Conservation (phyloP, 2,888 invertebrate species). For the Uloborus plumipes region DNA sequence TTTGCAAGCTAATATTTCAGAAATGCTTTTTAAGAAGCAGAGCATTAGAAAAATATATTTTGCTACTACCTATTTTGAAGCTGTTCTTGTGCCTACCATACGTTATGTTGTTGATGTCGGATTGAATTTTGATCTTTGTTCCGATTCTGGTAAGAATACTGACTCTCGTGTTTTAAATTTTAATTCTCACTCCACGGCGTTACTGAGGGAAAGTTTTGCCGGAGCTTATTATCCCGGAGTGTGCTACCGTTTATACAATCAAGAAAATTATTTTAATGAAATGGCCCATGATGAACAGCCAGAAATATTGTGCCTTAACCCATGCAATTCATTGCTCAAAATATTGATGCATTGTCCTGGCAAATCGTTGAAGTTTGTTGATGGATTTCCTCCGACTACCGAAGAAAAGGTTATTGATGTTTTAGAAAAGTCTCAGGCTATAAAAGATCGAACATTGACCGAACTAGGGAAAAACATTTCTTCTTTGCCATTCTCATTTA, state of each 20-base stretch:
- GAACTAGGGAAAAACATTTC: constrained; percentile 36
- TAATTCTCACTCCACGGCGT: background rate
- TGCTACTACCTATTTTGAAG: background rate
- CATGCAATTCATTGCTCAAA: constrained; percentile 44
- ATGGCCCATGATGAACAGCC: constrained; percentile 40
- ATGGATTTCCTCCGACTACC: constrained; percentile 19
- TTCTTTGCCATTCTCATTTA: constrained; percentile 33
- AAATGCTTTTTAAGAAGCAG: background rate
- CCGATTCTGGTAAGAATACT: background rate
- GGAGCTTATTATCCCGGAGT: constrained; percentile 1
- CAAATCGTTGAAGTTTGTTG: constrained; percentile 31
- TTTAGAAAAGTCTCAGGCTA: constrained; percentile 26
- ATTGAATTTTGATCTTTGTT: background rate
- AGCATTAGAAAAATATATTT: background rate
- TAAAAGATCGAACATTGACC: constrained; percentile 33
- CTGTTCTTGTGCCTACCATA: background rate
- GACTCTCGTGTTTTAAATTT: background rate
- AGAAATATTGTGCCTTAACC: constrained; percentile 41
- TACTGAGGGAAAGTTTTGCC: background rate
- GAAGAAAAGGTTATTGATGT: constrained; percentile 21
- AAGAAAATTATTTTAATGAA: constrained; percentile 36
- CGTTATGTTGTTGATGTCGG: constrained; percentile 11
- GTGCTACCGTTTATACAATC: constrained; percentile 46
- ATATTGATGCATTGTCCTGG: constrained; percentile 27
- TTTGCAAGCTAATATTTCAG: background rate